Conservation (phyloP, 2,113 vertebrate genomes). For the Ceyx cyanopectus region DNA sequence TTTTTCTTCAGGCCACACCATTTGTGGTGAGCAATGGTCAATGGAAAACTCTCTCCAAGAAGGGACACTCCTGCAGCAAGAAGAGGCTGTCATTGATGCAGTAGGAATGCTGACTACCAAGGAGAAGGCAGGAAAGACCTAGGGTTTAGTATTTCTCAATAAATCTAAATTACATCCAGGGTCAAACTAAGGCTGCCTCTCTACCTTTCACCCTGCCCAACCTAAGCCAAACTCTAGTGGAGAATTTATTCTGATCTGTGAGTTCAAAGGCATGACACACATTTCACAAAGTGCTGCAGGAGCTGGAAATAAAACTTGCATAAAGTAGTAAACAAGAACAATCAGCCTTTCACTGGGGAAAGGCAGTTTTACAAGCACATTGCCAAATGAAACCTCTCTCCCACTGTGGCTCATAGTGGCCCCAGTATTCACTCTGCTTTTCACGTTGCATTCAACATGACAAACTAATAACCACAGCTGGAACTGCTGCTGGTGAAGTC, state of each 20-base stretch:
- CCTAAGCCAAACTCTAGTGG: neutral
- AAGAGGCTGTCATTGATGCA: neutral
- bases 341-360: neutral
- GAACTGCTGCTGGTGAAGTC: constrained; percentile 6
- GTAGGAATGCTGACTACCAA: neutral
- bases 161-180: neutral
- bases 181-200: neutral
- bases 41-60: neutral
- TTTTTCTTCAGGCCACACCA: neutral
- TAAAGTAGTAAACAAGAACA: neutral
- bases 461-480: constrained; percentile 59
- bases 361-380: neutral
- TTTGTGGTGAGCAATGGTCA: neutral
- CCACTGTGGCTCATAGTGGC: neutral
- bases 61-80: neutral
- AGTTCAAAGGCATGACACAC: neutral
- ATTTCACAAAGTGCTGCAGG: neutral
- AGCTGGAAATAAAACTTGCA: neutral
- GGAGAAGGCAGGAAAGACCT: neutral
- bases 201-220: neutral
- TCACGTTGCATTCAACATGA: neutral
- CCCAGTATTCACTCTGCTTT: neutral
- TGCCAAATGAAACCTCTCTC: neutral
- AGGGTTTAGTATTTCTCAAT: neutral
- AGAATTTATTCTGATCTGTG: neutral